Conservation (phyloP, 1,140 invertebrate genomes). For the Sarcophaga peregrina region DNA sequence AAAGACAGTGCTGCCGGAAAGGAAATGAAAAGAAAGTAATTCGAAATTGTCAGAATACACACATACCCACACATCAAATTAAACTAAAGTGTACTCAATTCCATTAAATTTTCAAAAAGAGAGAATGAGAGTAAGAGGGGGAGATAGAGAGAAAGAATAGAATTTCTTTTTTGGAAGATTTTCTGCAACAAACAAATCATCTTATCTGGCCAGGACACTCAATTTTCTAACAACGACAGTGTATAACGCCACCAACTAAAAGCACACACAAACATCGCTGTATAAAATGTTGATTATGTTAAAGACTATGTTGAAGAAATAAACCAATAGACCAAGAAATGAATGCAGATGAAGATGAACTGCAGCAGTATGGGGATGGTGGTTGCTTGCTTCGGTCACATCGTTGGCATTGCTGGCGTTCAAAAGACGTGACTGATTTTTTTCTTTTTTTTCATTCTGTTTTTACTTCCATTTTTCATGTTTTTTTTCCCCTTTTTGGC, state of each 20-base stretch:
- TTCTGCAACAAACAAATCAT: constrained; percentile 1
- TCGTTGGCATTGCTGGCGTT: background rate
- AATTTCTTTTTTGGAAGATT: background rate
- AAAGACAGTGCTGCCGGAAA: background rate
- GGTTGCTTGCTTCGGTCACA: background rate
- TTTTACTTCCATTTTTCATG: too few species aligned
- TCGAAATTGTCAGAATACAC: background rate
- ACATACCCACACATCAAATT: background rate
- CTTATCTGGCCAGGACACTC: constrained; percentile 17
- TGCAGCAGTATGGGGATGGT: too few species aligned
- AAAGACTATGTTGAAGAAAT: background rate
- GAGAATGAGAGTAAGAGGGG: background rate
- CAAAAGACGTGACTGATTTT: constrained; percentile 12
- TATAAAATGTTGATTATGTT: constrained; percentile 1
- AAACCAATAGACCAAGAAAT: background rate
- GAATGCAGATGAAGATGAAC: too few species aligned
- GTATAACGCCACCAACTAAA: background rate
- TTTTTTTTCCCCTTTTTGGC: background rate
- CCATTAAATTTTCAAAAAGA: background rate
- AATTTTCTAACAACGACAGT: background rate
- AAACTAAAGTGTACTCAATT: background rate
- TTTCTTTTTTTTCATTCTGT: background rate
- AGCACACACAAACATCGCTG: background rate
- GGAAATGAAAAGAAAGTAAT: too few species aligned
- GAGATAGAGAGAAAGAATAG: background rate